These are phyloP conservation scores for Nysson spinosus DNA, from an alignment of 2,888 invertebrate species.

Conservation along the genomic window DNA sequence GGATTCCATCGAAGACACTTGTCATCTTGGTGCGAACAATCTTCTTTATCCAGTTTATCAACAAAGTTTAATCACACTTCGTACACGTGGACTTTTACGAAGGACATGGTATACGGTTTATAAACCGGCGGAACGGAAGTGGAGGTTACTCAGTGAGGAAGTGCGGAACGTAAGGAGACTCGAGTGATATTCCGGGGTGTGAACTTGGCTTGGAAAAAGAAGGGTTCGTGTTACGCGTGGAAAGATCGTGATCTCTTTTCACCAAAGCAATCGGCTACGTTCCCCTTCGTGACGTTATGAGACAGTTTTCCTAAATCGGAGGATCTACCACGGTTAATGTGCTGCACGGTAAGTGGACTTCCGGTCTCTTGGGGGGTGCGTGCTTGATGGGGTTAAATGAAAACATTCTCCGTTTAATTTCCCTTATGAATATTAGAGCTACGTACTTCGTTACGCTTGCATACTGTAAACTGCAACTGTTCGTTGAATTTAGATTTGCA, in stretches of 20 bases:
- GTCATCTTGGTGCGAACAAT: no score
- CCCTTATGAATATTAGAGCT: no score
- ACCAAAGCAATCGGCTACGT: slow-evolving; percentile 10
- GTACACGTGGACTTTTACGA: no score
- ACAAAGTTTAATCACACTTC: no score
- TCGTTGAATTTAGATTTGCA: no score
- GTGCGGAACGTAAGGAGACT: slow-evolving; percentile 31
- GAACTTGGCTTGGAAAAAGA: slow-evolving; percentile 30
- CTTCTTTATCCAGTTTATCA: no score
- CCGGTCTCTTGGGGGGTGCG: no score
- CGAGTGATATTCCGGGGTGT: slow-evolving; percentile 29
- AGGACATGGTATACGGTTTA: no score
- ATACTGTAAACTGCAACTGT: no score
- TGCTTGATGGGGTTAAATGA: no score
- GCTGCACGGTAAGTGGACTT: slow-evolving; percentile 51
- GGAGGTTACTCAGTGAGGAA: slow-evolving; percentile 50
- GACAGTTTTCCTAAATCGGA: slow-evolving; percentile 41
- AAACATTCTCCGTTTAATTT: neutral
- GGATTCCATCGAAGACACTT: no score
- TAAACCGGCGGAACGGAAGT: slow-evolving; percentile 17
- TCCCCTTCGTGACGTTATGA: slow-evolving; percentile 48
- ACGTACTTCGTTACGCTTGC: no score
- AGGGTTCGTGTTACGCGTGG: slow-evolving; percentile 29
- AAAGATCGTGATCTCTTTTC: slow-evolving; percentile 32
- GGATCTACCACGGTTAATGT: slow-evolving; percentile 46